Evolutionary conservation across 2,888 invertebrate species (phyloP), one percentile per base, ranked within the genome.

Genomic region (Lycophotia porphyrea): DNA sequence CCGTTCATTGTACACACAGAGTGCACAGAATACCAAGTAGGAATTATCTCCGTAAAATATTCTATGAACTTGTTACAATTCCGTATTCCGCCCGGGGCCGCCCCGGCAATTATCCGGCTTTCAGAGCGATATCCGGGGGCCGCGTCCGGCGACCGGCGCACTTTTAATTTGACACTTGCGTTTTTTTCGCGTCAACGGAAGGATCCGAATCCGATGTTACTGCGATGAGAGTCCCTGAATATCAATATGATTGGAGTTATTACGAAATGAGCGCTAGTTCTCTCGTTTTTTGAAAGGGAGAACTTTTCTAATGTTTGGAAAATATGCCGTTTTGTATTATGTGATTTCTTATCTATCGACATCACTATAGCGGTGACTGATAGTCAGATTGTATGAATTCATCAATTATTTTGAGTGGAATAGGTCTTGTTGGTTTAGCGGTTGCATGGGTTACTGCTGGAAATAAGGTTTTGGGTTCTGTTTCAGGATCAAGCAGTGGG

Each of bases 181-280:
- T 80, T 82, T 90, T 91, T 91, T 87, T 82, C 77, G 69, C 86
- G 81, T 89, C 91, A 90, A 87, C 94, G 95, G 95, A 96, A 95
- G 90, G 94, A 95, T 95, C 95, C 90, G 90, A 60, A 93, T 92
- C 87, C 71, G 90, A 88, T 90, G 89, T 91, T 86, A 89, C 88
- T 85, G 85, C 80, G 87, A n/a, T 64, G 31, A 49, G 55, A 8
- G 58, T 21, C 49, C 24, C 55, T 76, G 65, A 80, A 71, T 80
- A 71, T 71, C 44, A 63, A 74, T 70, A 84, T 76, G 55, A 84
- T 74, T 66, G 68, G 31, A 69, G 61, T 49, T 71, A 71, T 78
- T 69, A 65, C 61, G 31, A 18, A 47, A 63, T 42, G 39, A 52
- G 64, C 24, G 39, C 3, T 4, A 5, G 31, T n/a, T 21, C 7